A percentile compares a stretch with the other conserved stretches of the same genome.
Evolutionary conservation across 2,888 invertebrate species (phyloP).

Genomic region (Macrophya annulata): DNA sequence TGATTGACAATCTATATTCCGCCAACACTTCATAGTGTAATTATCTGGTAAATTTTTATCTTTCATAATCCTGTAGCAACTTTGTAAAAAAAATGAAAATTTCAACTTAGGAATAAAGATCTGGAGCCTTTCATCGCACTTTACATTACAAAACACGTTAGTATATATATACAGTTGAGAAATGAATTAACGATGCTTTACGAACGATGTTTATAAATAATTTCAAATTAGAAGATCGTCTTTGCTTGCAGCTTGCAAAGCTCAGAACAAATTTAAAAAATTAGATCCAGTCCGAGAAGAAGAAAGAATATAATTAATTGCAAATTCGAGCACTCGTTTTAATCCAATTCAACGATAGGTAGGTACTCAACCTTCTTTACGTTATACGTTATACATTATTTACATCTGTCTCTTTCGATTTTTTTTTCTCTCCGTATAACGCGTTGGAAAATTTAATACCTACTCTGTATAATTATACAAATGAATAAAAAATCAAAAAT

Average conservation of each 20-base stretch:
- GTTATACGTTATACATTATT: not conserved
- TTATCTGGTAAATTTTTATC: not conserved
- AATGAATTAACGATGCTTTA: not conserved
- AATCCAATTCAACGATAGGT: not conserved
- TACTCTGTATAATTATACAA: not conserved
- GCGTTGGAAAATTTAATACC: not conserved
- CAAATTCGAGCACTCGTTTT: constrained; percentile 20
- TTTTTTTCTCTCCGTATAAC: not conserved
- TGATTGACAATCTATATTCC: too few relatives aligned
- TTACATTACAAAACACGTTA: not conserved
- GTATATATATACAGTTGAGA: not conserved
- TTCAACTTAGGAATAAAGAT: not conserved
- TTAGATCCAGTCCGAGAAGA: not conserved
- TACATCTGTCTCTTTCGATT: not conserved
- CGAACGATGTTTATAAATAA: constrained; percentile 24
- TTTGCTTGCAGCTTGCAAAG: not conserved
- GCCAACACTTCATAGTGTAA: too few relatives aligned
- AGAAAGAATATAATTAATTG: constrained; percentile 24
- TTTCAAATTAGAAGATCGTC: not conserved
- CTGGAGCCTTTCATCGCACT: not conserved
- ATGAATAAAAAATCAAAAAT: not conserved
- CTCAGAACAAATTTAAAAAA: not conserved
- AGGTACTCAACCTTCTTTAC: not conserved
- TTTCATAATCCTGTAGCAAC: not conserved
- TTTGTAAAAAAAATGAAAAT: not conserved